These are phyloP conservation scores for Diadema setosum DNA, from an alignment of 35 echinoderm and acorn worm genomes.

Conservation along the genomic window DNA sequence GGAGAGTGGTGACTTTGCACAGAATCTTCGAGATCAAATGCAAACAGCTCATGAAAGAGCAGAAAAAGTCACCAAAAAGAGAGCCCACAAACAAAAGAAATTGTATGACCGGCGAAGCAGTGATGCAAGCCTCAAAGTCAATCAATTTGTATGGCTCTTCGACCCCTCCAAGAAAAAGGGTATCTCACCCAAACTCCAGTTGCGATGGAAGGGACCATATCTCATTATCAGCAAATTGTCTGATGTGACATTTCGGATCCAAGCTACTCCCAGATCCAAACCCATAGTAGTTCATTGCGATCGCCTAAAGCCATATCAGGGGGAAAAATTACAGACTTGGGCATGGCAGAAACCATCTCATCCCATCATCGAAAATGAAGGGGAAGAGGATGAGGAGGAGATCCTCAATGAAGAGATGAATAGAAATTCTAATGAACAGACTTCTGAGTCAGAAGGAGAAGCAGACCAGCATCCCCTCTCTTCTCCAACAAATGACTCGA, in stretches of 20 bases:
- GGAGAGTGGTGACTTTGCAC: not conserved
- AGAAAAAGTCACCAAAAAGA: not conserved
- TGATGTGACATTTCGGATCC: conserved; percentile 42
- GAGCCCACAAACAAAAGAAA: not conserved
- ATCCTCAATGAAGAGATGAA: not conserved
- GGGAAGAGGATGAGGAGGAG: too few relatives aligned
- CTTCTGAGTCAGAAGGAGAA: too few relatives aligned
- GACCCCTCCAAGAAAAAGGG: not conserved
- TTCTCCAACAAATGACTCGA: too few relatives aligned
- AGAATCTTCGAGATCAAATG: too few relatives aligned
- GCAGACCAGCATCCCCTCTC: too few relatives aligned
- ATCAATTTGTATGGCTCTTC: conserved; percentile 47
- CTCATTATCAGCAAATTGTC: not conserved
- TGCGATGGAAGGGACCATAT: conserved; percentile 44
- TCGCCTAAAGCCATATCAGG: not conserved
- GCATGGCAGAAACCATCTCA: not conserved
- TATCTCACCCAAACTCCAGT: conserved; percentile 14
- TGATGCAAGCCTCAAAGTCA: not conserved
- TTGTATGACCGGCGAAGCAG: not conserved
- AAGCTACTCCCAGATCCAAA: not conserved
- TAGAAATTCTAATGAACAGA: not conserved
- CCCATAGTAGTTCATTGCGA: conserved; percentile 39
- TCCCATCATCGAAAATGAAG: not conserved
- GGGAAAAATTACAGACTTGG: too few relatives aligned
- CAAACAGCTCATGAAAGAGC: too few relatives aligned